Evolutionary conservation across 1,140 invertebrate species (phyloP).

Genomic region (Lethocerus indicus): DNA sequence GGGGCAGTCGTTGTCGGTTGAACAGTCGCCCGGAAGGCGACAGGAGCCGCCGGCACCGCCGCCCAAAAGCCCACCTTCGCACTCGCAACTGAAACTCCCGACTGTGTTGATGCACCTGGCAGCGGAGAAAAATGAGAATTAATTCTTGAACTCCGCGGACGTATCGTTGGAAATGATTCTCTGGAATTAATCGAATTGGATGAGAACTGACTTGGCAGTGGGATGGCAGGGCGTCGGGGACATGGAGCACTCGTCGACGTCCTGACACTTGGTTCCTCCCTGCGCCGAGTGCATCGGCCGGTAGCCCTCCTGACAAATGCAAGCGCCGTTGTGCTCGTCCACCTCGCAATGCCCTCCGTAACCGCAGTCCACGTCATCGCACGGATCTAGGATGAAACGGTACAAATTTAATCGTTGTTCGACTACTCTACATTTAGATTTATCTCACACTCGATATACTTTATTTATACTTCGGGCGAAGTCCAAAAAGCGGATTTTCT

Average conservation of each 20-base stretch:
- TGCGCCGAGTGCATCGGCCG: too few species aligned
- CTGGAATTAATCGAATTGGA: neutral
- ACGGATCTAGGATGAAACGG: constrained; percentile 41
- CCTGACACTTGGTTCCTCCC: constrained; percentile 47
- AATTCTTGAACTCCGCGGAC: too few species aligned
- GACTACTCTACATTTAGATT: neutral
- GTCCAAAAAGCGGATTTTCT: too few species aligned
- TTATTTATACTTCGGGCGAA: constrained; percentile 6
- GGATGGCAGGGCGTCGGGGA: constrained; percentile 57
- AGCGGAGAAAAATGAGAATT: constrained; percentile 9
- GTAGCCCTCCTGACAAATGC: constrained; percentile 59
- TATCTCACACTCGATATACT: neutral
- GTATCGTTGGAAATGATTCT: too few species aligned
- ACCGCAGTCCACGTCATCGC: constrained; percentile 51
- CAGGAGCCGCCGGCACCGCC: constrained; percentile 51
- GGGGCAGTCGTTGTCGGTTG: constrained; percentile 61
- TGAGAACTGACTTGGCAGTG: constrained; percentile 39
- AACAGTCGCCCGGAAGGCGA: constrained; percentile 60
- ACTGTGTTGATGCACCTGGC: constrained; percentile 51
- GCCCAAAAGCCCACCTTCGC: constrained; percentile 59
- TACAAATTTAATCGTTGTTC: neutral
- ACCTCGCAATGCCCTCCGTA: constrained; percentile 54
- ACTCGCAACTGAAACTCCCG: constrained; percentile 57
- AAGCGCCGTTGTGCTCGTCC: constrained; percentile 46
- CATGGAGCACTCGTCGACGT: constrained; percentile 61